Percentiles rank a stretch among this genome's conserved stretches.
Evolutionary conservation across 1,140 invertebrate species (phyloP).

Genomic region (Drosophila azteca): DNA sequence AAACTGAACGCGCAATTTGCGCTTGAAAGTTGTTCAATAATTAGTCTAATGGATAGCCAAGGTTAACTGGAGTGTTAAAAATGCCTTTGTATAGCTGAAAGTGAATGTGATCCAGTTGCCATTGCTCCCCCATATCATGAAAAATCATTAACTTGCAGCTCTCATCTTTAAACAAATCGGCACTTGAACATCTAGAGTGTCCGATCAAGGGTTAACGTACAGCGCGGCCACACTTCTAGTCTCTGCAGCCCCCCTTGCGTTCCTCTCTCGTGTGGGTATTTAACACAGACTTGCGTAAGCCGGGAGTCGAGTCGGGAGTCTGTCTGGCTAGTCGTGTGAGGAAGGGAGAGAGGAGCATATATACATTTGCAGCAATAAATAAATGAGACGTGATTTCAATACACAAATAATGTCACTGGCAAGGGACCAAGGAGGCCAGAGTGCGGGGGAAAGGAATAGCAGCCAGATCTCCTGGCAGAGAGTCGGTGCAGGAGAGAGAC

Average conservation of each 20-base stretch:
- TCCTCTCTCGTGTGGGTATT: conserved; percentile 43
- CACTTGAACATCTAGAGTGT: background rate
- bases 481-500: conserved; percentile 1
- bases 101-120: conserved; percentile 3
- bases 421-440: conserved; percentile 1
- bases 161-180: background rate
- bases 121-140: too few species aligned
- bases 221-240: conserved; percentile 47
- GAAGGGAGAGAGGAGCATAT: conserved; percentile 27
- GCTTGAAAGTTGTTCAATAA: conserved; percentile 6
- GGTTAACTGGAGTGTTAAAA: too few species aligned
- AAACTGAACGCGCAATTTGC: conserved; percentile 12
- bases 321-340: background rate
- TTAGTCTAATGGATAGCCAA: background rate
- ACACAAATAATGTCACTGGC: conserved; percentile 74
- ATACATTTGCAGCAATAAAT: conserved; percentile 81
- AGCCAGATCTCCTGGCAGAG: background rate
- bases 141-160: too few species aligned
- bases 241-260: conserved; percentile 12
- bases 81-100: too few species aligned
- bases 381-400: conserved; percentile 84
- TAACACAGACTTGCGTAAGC: conserved; percentile 70
- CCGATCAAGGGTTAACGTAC: conserved; percentile 34
- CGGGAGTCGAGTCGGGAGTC: conserved; percentile 15
- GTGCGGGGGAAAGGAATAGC: background rate